Conservation (phyloP, 2,113 vertebrate genomes). For the Speoplatyrhinus poulsoni region DNA sequence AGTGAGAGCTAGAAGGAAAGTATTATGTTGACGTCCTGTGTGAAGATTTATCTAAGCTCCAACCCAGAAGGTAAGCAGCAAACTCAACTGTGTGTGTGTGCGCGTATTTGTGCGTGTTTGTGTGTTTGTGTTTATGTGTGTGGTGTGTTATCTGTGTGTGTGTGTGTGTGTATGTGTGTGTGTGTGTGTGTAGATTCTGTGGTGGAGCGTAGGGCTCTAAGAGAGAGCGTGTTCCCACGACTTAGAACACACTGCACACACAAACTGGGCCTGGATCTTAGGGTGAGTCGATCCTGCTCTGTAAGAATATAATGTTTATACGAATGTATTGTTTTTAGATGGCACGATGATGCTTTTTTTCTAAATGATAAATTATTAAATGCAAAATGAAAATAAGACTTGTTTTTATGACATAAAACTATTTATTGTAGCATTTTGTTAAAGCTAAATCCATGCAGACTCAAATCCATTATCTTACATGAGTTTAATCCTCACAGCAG, state of each 20-base stretch:
- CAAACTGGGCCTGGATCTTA: slow-evolving; percentile 70
- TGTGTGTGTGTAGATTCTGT: slow-evolving; percentile 64
- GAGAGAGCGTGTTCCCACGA: slow-evolving; percentile 69
- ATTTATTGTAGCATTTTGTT: too few relatives aligned
- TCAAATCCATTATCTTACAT: too few relatives aligned
- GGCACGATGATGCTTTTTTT: too few relatives aligned
- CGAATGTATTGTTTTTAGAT: too few relatives aligned
- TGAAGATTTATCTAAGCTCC: slow-evolving; percentile 77
- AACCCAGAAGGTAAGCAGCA: slow-evolving; percentile 71
- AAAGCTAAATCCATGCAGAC: too few relatives aligned
- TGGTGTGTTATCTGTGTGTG: not conserved
- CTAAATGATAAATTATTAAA: too few relatives aligned
- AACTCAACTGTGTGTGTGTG: not conserved
- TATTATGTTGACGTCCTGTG: slow-evolving; percentile 46
- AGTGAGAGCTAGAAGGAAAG: slow-evolving; percentile 24
- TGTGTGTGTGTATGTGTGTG: not conserved
- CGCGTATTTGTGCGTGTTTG: not conserved
- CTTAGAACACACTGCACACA: slow-evolving; percentile 71
- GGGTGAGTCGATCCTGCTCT: slow-evolving; percentile 56
- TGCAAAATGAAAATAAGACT: too few relatives aligned
- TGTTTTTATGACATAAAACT: too few relatives aligned
- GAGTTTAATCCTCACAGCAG: too few relatives aligned
- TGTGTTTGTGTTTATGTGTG: not conserved
- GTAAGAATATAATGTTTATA: not conserved
- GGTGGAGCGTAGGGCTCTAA: slow-evolving; percentile 70